phyloP scores from a whole-genome alignment of 2,888 invertebrate species.

The Anticlea derivata region DNA sequence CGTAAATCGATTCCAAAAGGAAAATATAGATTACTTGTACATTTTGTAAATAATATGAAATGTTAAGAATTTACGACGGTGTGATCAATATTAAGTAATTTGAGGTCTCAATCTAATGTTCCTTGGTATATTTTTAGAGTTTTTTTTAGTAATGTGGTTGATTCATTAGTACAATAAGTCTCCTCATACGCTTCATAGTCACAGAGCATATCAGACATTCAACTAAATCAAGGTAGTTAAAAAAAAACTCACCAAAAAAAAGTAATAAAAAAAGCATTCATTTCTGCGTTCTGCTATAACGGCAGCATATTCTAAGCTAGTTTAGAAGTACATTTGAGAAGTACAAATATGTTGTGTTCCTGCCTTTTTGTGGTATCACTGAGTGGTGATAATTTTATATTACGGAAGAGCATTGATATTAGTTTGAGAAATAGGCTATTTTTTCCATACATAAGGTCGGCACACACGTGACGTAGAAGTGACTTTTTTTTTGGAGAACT shows the following conservation, averaged over 20 bases:
- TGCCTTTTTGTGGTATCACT: not conserved
- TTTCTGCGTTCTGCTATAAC: not conserved
- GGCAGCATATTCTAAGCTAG: conserved; percentile 1
- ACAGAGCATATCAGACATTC: conserved; percentile 18
- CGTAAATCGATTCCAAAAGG: conserved; percentile 22
- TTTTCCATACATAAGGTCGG: not conserved
- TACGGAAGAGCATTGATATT: not conserved
- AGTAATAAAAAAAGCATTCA: too few species aligned
- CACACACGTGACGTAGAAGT: too few species aligned
- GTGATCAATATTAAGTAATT: conserved; percentile 41
- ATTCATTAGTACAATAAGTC: not conserved
- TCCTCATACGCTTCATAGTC: conserved; percentile 5
- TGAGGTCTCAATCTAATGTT: conserved; percentile 33
- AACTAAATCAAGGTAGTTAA: not conserved
- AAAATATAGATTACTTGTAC: conserved; percentile 46
- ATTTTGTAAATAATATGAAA: conserved; percentile 63
- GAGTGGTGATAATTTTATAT: not conserved
- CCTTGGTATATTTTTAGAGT: conserved; percentile 38
- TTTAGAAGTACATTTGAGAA: conserved; percentile 13
- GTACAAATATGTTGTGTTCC: conserved; percentile 11
- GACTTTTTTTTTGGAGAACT: too few species aligned
- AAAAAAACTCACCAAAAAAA: too few species aligned
- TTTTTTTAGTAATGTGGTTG: conserved; percentile 12
- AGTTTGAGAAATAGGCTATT: not conserved
- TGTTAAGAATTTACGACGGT: conserved; percentile 48